phyloP scores from a whole-genome alignment of 2,888 invertebrate species.

The Myopa testacea region DNA sequence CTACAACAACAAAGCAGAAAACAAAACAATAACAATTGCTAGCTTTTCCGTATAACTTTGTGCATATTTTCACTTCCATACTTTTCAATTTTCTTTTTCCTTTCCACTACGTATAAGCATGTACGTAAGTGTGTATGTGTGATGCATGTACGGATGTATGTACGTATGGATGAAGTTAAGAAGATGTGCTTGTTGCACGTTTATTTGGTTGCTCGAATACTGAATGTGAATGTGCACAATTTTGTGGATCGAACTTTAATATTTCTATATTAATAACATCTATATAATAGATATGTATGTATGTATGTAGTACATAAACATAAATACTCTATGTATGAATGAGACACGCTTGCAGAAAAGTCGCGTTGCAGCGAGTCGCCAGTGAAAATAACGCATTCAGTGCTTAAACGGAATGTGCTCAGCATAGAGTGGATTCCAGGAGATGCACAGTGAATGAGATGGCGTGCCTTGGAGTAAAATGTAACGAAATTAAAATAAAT shows the following conservation, averaged over 20 bases:
- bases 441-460: too few species aligned
- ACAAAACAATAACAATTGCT: not conserved
- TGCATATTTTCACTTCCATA: not conserved
- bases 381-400: not conserved
- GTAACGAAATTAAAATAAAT: not conserved
- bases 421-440: not conserved
- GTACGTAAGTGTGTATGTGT: not conserved
- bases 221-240: not conserved
- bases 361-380: not conserved
- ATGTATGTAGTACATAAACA: not conserved
- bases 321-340: not conserved
- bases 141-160: not conserved
- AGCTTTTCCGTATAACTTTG: conserved; percentile 1
- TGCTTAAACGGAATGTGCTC: not conserved
- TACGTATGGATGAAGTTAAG: not conserved
- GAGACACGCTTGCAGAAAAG: not conserved
- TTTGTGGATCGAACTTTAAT: not conserved
- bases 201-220: not conserved
- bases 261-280: too few species aligned
- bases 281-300: too few species aligned
- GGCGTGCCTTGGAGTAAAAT: not conserved
- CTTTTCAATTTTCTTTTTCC: conserved; percentile 7
- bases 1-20: not conserved
- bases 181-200: not conserved
- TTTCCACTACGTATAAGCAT: not conserved